Evolutionary conservation across 2,113 vertebrate species (phyloP).

Genomic region (Vimba vimba): DNA sequence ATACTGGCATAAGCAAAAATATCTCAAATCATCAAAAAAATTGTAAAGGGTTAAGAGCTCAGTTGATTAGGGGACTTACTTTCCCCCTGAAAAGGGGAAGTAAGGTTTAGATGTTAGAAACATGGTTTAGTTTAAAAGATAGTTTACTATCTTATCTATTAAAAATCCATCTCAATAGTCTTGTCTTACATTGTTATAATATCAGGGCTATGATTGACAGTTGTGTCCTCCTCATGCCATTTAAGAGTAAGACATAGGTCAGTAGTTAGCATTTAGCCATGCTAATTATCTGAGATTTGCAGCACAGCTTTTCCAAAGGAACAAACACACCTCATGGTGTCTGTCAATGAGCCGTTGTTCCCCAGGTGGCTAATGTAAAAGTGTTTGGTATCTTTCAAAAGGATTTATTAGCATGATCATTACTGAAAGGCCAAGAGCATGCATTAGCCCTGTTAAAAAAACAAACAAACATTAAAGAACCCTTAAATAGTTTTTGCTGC

Average conservation of each 20-base stretch:
- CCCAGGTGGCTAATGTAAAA: slow-evolving; percentile 12
- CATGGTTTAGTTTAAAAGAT: too few species aligned
- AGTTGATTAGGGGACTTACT: too few species aligned
- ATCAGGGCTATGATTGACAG: slow-evolving; percentile 3
- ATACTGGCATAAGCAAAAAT: too few species aligned
- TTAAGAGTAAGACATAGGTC: background rate
- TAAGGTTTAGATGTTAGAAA: too few species aligned
- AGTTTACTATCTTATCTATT: too few species aligned
- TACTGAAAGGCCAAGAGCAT: background rate
- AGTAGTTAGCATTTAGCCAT: background rate
- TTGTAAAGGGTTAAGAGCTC: too few species aligned
- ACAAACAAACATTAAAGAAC: background rate
- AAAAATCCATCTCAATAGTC: too few species aligned
- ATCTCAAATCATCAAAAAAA: too few species aligned
- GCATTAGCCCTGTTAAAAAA: background rate
- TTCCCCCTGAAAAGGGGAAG: too few species aligned
- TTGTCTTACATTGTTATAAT: background rate
- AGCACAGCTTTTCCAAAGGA: background rate
- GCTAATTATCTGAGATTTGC: slow-evolving; percentile 7
- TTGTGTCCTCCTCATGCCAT: background rate
- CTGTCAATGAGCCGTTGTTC: background rate
- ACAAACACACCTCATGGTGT: background rate
- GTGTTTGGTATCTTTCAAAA: background rate
- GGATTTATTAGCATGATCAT: background rate
- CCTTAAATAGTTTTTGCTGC: background rate